Percentiles rank a stretch among this genome's conserved stretches.
Evolutionary conservation across 2,888 invertebrate genomes (phyloP).

Genomic region (Epirrhoe alternata): DNA sequence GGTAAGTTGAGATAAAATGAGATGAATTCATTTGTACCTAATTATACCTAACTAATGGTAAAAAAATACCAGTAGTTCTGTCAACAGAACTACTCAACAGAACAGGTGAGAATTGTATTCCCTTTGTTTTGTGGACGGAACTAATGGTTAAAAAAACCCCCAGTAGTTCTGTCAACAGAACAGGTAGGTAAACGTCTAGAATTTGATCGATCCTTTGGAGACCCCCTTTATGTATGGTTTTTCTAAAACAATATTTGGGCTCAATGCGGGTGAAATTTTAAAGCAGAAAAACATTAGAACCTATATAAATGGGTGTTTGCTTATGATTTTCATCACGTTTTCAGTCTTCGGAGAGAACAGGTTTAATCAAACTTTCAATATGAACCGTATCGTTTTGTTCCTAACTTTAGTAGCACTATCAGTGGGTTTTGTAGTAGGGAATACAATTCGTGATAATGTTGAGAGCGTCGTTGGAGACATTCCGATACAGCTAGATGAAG

Average conservation of each 20-base stretch:
- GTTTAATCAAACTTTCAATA: conserved; percentile 2
- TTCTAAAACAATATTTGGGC: conserved; percentile 11
- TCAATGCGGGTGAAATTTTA: conserved; percentile 30
- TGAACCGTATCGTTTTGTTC: conserved; percentile 19
- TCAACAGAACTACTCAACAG: too few species aligned
- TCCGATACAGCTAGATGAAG: conserved; percentile 10
- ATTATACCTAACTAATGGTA: too few species aligned
- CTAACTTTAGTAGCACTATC: conserved; percentile 11
- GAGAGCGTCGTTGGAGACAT: conserved; percentile 2
- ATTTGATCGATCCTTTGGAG: conserved; percentile 7
- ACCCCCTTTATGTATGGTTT: conserved; percentile 20
- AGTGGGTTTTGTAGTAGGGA: conserved; percentile 11
- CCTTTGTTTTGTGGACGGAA: too few species aligned
- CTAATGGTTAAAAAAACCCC: too few species aligned
- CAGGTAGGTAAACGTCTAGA: not conserved
- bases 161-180: too few species aligned
- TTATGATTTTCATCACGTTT: conserved; percentile 11
- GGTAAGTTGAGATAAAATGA: too few species aligned
- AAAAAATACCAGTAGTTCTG: too few species aligned
- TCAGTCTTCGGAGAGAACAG: conserved; percentile 1
- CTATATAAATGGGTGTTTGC: conserved; percentile 17
- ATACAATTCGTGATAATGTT: conserved; percentile 10
- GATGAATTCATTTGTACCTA: too few species aligned
- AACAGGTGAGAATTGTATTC: too few species aligned
- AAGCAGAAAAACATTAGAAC: conserved; percentile 3